Evolutionary conservation across 1,140 invertebrate genomes (phyloP).

Genomic region (Neodiprion lecontei): DNA sequence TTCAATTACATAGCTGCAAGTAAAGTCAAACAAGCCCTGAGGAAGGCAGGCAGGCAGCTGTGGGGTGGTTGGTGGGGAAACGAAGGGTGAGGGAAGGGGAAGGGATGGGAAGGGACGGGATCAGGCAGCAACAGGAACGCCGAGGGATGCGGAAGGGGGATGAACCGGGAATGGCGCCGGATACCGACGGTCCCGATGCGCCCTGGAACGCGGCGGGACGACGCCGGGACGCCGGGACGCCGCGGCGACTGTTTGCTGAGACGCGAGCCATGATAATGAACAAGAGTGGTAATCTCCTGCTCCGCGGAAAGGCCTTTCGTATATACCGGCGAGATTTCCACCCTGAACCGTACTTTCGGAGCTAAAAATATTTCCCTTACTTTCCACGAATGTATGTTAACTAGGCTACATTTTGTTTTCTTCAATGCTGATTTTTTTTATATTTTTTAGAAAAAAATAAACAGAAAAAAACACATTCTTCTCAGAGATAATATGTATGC

Average conservation of each 20-base stretch:
- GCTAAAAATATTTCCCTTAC: too few relatives aligned
- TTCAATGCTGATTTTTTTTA: too few relatives aligned
- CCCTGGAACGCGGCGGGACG: too few relatives aligned
- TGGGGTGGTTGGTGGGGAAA: not conserved
- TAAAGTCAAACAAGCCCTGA: conserved; percentile 49
- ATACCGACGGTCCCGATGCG: not conserved
- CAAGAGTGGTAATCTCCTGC: not conserved
- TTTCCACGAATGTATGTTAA: too few relatives aligned
- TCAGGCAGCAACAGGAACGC: too few relatives aligned
- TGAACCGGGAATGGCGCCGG: not conserved
- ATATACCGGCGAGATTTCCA: too few relatives aligned
- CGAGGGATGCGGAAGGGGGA: too few relatives aligned
- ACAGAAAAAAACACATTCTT: too few relatives aligned
- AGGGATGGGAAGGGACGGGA: not conserved
- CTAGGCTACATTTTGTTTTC: too few relatives aligned
- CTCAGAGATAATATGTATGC: too few relatives aligned
- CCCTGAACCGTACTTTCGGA: too few relatives aligned
- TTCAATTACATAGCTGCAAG: conserved; percentile 54
- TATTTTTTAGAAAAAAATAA: too few relatives aligned
- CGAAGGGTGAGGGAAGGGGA: not conserved
- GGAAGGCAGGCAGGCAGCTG: not conserved
- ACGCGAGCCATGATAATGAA: conserved; percentile 7
- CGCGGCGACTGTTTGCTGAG: conserved; percentile 1
- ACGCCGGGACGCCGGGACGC: not conserved
- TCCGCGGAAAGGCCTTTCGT: not conserved